Conservation (phyloP, 2,113 vertebrate genomes). For the Butorides virescens region DNA sequence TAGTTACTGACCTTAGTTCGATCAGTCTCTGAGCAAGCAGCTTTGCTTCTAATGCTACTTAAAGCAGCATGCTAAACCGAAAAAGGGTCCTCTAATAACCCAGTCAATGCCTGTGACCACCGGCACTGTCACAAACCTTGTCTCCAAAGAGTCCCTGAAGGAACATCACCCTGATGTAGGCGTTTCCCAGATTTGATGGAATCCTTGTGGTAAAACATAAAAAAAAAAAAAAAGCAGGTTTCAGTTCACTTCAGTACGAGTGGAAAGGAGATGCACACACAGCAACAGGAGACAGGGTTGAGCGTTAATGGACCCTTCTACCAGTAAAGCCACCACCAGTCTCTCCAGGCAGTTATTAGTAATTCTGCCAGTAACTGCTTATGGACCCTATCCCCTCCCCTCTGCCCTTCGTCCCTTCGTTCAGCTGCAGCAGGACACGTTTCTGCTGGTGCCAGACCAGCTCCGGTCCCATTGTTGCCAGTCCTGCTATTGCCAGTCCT, state of each 20-base stretch:
- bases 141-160: not conserved
- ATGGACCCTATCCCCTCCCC: no score
- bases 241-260: not conserved
- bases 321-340: no score
- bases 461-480: accelerated
- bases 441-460: not conserved
- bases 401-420: accelerated
- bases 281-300: not conserved
- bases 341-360: not conserved
- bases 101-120: not conserved
- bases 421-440: no score
- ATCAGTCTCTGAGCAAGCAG: not conserved
- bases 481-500: accelerated
- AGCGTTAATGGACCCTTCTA: not conserved
- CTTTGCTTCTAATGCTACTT: not conserved
- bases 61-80: not conserved
- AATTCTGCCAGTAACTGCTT: no score
- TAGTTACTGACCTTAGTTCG: not conserved
- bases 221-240: not conserved
- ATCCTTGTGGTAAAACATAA: not conserved
- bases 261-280: not conserved
- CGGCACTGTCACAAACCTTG: not conserved
- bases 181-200: not conserved
- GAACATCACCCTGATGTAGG: not conserved
- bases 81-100: not conserved